Conservation (phyloP, 2,797 vertebrate genomes). For the Stomatorhinus walkeri region DNA sequence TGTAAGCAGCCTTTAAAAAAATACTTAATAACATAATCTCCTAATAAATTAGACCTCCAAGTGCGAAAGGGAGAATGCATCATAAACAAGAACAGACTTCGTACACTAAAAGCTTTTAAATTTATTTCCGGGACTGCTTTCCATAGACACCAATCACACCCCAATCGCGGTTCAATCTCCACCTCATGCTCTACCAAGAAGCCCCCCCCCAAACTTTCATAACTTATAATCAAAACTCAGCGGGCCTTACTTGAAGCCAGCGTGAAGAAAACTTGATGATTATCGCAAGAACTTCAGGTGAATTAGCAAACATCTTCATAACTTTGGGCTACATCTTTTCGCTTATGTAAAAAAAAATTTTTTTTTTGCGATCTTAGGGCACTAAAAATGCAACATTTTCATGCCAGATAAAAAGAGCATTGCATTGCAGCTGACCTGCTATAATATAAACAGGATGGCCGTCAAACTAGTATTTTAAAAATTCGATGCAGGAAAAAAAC, state of each 20-base stretch:
- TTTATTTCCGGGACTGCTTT: not conserved
- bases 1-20: conserved; percentile 1
- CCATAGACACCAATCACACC: not conserved
- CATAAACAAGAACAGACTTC: not conserved
- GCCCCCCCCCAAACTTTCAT: not conserved
- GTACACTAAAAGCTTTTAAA: not conserved
- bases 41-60: not conserved
- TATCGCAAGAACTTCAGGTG: not conserved
- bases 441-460: not conserved
- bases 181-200: not conserved
- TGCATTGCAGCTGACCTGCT: not conserved
- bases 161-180: not conserved
- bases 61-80: not conserved
- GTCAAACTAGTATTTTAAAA: not conserved
- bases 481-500: not conserved
- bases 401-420: not conserved
- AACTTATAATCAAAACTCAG: not conserved
- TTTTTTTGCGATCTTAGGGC: not conserved
- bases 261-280: not conserved
- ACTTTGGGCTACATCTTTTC: not conserved
- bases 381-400: not conserved
- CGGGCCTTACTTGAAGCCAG: not conserved
- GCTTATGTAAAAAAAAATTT: not conserved
- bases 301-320: not conserved
- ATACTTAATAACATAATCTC: not conserved